These are phyloP conservation scores for Montifringilla adamsi DNA, from an alignment of 2,113 vertebrate species.

Conservation along the genomic window DNA sequence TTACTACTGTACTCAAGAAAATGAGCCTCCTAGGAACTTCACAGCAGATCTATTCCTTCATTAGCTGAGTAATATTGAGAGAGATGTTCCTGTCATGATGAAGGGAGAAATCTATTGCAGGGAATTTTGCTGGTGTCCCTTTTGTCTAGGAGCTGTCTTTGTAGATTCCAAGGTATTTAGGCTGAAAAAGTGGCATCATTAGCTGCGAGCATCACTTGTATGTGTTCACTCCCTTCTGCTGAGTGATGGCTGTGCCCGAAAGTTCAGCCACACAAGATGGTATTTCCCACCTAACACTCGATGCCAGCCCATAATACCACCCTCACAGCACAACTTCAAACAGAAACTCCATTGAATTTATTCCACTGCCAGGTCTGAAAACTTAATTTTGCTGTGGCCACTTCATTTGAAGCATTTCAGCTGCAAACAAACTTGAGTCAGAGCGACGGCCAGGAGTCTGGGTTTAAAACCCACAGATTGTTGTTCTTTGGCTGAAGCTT, in stretches of 20 bases:
- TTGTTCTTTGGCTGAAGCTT: neutral
- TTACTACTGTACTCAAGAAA: conserved; percentile 86
- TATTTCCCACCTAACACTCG: neutral
- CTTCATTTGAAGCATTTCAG: neutral
- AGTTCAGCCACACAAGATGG: neutral
- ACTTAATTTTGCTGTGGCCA: neutral
- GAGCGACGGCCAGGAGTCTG: neutral
- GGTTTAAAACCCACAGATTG: neutral
- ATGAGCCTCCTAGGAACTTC: conserved; percentile 85
- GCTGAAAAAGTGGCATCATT: conserved; percentile 67
- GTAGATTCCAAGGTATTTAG: conserved; percentile 72
- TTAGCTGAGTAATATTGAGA: conserved; percentile 92
- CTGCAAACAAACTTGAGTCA: neutral
- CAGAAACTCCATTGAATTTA: neutral
- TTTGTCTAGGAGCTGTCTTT: conserved; percentile 74
- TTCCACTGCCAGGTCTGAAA: neutral
- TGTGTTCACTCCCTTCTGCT: conserved; percentile 42
- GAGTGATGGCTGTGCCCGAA: neutral
- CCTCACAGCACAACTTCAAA: conserved; percentile 29
- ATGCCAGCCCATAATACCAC: neutral
- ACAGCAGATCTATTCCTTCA: conserved; percentile 81
- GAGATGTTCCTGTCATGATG: conserved; percentile 78
- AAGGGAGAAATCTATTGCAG: conserved; percentile 75
- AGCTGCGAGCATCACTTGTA: conserved; percentile 13
- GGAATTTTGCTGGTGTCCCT: conserved; percentile 67